These are phyloP conservation scores for Semnopithecus entellus DNA, from an alignment of 2,113 vertebrate species.

Conservation along the genomic window DNA sequence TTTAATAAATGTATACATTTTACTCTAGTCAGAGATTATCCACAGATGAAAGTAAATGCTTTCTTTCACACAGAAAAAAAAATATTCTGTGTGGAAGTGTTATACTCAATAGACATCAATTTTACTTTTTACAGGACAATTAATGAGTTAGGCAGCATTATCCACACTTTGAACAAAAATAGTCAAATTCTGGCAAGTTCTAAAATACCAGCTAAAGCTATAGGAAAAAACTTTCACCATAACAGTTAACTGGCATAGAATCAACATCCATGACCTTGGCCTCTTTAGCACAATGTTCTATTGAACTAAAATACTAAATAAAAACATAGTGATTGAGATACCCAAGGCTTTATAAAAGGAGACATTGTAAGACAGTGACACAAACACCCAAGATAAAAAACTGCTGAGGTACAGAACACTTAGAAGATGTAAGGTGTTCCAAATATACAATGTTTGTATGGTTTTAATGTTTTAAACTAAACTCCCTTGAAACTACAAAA, in stretches of 20 bases:
- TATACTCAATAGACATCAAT: background rate
- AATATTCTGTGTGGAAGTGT: background rate
- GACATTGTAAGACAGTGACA: conserved; percentile 22
- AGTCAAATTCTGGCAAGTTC: background rate
- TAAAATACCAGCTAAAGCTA: conserved; percentile 36
- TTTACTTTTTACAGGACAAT: background rate
- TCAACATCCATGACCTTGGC: background rate
- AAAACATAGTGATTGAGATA: conserved; percentile 28
- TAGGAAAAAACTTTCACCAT: background rate
- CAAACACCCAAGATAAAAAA: background rate
- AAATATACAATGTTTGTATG: background rate
- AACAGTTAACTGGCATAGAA: background rate
- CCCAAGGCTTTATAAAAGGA: conserved; percentile 40
- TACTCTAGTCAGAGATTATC: background rate
- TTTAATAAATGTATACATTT: background rate
- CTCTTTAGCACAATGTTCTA: conserved; percentile 50
- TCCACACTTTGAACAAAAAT: background rate
- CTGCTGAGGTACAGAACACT: background rate
- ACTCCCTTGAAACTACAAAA: background rate
- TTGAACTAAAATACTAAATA: conserved; percentile 41
- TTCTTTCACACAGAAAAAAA: background rate
- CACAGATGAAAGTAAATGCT: background rate
- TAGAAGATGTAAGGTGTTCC: background rate
- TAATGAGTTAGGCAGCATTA: background rate
- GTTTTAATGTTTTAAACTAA: conserved; percentile 21